These are phyloP conservation scores for Eilema depressum DNA, from an alignment of 2,888 invertebrate species.

Conservation along the genomic window DNA sequence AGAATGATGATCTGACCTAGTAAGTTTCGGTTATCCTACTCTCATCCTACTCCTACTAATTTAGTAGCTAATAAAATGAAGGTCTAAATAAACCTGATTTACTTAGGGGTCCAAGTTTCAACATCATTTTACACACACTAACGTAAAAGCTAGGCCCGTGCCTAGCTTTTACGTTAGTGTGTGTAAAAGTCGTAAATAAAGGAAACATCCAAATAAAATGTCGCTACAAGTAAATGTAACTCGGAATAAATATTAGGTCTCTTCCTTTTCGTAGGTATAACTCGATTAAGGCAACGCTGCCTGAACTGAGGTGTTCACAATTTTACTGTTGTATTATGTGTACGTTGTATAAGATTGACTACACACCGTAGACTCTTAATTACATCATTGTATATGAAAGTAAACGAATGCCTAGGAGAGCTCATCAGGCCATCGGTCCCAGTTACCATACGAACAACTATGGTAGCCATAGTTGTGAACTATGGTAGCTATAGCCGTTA, in stretches of 20 bases:
- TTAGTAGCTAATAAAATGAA: not conserved
- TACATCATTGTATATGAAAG: not conserved
- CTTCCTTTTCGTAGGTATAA: not conserved
- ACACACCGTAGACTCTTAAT: not conserved
- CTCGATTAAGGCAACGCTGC: not conserved
- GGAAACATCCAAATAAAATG: conserved; percentile 23
- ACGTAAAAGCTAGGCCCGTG: conserved; percentile 22
- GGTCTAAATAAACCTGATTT: conserved; percentile 38
- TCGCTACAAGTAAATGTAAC: not conserved
- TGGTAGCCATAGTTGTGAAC: too few species aligned
- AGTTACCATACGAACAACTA: too few species aligned
- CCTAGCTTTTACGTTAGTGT: too few species aligned
- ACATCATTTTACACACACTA: conserved; percentile 14
- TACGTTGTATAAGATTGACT: not conserved
- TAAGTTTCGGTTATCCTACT: too few species aligned
- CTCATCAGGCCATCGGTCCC: too few species aligned
- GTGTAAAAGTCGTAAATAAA: conserved; percentile 34
- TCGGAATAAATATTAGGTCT: conserved; percentile 5
- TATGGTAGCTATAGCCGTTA: too few species aligned
- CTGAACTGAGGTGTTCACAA: not conserved
- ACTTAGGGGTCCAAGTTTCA: conserved; percentile 24
- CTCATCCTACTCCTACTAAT: too few species aligned
- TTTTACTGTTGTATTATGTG: not conserved
- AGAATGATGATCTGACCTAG: too few species aligned
- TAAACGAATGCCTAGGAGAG: too few species aligned